phyloP scores from a whole-genome alignment of 2,797 vertebrate species.

The Acanthopagrus latus region DNA sequence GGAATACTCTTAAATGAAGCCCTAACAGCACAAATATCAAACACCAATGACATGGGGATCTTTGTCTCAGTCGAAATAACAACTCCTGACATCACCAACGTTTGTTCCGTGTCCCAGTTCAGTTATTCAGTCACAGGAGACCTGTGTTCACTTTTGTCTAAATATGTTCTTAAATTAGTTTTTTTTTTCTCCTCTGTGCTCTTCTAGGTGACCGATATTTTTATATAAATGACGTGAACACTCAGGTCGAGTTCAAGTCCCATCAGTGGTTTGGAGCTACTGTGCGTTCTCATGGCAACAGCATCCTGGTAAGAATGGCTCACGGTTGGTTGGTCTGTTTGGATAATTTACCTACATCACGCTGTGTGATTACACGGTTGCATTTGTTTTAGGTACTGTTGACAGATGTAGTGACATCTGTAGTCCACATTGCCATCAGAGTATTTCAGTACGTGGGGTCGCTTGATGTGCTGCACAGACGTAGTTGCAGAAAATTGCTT shows the following conservation, averaged over 20 bases:
- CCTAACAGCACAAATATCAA: constrained; percentile 32
- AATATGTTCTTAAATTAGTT: background rate
- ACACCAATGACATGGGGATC: constrained; percentile 28
- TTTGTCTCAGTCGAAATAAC: constrained; percentile 37
- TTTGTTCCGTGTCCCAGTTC: constrained; percentile 1
- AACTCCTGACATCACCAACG: constrained; percentile 17
- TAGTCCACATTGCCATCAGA: background rate
- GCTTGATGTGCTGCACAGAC: background rate
- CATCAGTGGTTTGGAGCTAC: constrained; percentile 93
- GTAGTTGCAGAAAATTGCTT: background rate
- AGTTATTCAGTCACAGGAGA: background rate
- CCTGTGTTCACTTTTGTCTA: background rate
- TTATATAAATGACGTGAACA: constrained; percentile 74
- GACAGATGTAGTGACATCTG: background rate
- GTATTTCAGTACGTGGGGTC: background rate
- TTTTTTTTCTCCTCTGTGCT: constrained; percentile 10
- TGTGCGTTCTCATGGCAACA: constrained; percentile 87
- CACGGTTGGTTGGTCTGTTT: background rate
- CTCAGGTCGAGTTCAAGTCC: constrained; percentile 90
- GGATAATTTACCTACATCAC: background rate
- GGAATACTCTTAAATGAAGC: constrained; percentile 40
- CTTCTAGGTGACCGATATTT: constrained; percentile 78
- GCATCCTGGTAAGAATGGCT: constrained; percentile 86
- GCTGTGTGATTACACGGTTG: background rate
- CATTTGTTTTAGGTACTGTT: background rate